A percentile compares a stretch with the other conserved stretches of the same genome.
phyloP scores from a whole-genome alignment of 2,113 vertebrate genomes.

The Ophthalmolycus amberensis region DNA sequence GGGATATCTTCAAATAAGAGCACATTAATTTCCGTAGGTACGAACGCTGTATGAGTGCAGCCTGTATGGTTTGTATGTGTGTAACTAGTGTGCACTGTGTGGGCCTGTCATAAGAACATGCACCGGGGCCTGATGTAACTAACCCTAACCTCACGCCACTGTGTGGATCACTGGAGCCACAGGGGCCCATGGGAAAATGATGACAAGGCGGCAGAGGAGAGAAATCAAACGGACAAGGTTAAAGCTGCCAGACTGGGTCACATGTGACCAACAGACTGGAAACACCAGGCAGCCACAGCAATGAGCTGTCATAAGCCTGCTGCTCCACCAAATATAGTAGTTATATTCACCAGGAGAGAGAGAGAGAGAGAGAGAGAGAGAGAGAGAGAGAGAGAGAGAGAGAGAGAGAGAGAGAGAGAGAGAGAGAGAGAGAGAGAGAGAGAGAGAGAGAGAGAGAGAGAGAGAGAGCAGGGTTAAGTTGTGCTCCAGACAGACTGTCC shows the following conservation, averaged over 20 bases:
- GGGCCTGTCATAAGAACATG: too few relatives aligned
- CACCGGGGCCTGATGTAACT: neutral
- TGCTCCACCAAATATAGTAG: constrained; percentile 32
- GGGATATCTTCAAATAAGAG: too few relatives aligned
- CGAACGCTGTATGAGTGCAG: neutral
- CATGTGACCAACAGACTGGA: constrained; percentile 30
- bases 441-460: constrained; percentile 19
- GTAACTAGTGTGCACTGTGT: neutral
- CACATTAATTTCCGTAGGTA: too few relatives aligned
- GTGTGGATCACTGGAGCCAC: neutral
- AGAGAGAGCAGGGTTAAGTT: constrained; percentile 47
- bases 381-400: constrained; percentile 24
- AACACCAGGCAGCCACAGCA: constrained; percentile 58
- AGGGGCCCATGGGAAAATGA: constrained; percentile 28
- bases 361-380: constrained; percentile 27
- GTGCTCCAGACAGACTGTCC: constrained; percentile 77
- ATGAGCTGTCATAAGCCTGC: constrained; percentile 52
- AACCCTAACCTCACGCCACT: neutral
- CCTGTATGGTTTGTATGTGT: neutral
- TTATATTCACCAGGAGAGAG: constrained; percentile 71
- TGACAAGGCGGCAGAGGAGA: constrained; percentile 27
- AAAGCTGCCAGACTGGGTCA: constrained; percentile 32
- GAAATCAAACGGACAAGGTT: constrained; percentile 17
- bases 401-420: neutral
- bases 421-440: constrained; percentile 19